phyloP scores from a whole-genome alignment of 1,140 invertebrate genomes.

The Calephelis virginiensis region DNA sequence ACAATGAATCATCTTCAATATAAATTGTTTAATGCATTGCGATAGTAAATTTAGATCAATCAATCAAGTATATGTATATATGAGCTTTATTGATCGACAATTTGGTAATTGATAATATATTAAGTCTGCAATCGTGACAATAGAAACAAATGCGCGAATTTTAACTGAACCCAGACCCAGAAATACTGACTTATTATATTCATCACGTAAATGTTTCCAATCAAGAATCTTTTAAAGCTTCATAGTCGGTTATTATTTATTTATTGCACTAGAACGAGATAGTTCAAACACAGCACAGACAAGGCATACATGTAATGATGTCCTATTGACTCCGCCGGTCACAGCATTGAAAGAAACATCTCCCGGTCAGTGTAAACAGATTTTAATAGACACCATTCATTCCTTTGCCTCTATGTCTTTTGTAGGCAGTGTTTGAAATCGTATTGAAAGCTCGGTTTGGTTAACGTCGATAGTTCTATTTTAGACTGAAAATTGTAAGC shows the following conservation, averaged over 20 bases:
- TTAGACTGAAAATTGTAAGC: neutral
- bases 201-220: no score
- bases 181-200: no score
- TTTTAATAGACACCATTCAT: constrained; percentile 56
- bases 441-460: constrained; percentile 33
- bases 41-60: no score
- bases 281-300: constrained; percentile 36
- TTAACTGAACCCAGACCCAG: no score
- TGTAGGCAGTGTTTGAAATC: constrained; percentile 20
- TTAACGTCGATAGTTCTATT: constrained; percentile 17
- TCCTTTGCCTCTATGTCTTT: constrained; percentile 22
- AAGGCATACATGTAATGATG: constrained; percentile 48
- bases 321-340: constrained; percentile 58
- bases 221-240: no score
- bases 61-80: no score
- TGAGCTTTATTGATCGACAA: no score
- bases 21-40: no score
- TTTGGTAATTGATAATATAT: no score
- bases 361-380: constrained; percentile 65
- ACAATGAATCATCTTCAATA: no score
- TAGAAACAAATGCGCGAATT: no score
- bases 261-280: neutral
- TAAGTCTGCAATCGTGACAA: no score
- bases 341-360: constrained; percentile 62
- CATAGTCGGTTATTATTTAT: neutral